Percentiles rank a stretch among this genome's conserved stretches.
Evolutionary conservation across 23 tunicate species (phyloP).

Genomic region (Trididemnum nubilum): DNA sequence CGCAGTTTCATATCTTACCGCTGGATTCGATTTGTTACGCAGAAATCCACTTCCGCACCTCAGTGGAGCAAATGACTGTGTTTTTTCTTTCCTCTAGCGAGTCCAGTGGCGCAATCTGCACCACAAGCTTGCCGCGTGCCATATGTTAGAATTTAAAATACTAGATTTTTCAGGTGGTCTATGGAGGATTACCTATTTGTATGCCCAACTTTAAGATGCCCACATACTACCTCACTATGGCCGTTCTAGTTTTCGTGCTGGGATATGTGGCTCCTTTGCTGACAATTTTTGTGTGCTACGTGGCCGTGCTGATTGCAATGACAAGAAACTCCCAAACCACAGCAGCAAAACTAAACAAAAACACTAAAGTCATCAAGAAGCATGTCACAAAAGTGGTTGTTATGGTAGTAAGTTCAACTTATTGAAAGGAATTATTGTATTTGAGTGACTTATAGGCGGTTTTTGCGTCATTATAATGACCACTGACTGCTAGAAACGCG

Average conservation of each 20-base stretch:
- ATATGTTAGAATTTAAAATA: no score
- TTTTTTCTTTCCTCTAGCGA: neutral
- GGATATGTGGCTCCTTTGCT: slow-evolving; percentile 76
- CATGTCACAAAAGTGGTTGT: slow-evolving; percentile 73
- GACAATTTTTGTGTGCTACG: slow-evolving; percentile 61
- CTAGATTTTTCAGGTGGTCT: neutral
- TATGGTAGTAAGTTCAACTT: slow-evolving; percentile 54
- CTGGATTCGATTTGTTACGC: neutral
- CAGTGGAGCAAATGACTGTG: no score
- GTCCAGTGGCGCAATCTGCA: no score
- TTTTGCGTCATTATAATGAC: no score
- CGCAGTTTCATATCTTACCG: neutral
- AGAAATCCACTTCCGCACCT: neutral
- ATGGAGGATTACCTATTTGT: slow-evolving; percentile 20
- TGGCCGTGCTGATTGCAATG: slow-evolving; percentile 56
- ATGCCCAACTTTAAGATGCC: slow-evolving; percentile 30
- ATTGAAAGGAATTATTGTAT: no score
- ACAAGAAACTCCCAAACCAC: slow-evolving; percentile 49
- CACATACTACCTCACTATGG: slow-evolving; percentile 34
- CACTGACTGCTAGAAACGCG: no score
- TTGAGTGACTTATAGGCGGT: no score
- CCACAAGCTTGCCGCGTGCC: no score
- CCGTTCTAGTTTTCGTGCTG: slow-evolving; percentile 34
- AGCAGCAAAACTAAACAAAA: slow-evolving; percentile 36
- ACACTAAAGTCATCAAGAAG: slow-evolving; percentile 17